phyloP scores from a whole-genome alignment of 2,888 invertebrate genomes.

The Troilus luridus region DNA sequence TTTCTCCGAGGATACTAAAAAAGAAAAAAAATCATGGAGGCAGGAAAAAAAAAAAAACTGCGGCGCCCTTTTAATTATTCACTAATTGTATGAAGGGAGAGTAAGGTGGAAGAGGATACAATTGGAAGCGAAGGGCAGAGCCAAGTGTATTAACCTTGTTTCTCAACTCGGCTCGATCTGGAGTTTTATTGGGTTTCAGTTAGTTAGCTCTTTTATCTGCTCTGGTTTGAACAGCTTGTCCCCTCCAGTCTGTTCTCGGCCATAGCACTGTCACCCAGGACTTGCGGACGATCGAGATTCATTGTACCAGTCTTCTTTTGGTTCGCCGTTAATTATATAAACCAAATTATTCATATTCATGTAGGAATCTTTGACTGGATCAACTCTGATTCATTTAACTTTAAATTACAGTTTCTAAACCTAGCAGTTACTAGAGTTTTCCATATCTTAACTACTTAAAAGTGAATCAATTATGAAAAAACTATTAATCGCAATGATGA shows the following conservation, averaged over 20 bases:
- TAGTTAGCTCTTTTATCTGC: slow-evolving; percentile 26
- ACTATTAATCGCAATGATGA: too few relatives aligned
- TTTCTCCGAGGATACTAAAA: background rate
- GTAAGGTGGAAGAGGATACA: background rate
- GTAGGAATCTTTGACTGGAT: too few relatives aligned
- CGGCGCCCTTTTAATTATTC: slow-evolving; percentile 34
- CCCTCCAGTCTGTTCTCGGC: background rate
- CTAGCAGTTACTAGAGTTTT: too few relatives aligned
- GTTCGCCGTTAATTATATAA: too few relatives aligned
- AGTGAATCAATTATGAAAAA: too few relatives aligned
- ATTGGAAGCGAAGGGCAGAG: background rate
- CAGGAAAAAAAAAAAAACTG: background rate
- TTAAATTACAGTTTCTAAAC: too few relatives aligned
- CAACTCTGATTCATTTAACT: too few relatives aligned
- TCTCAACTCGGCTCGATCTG: background rate
- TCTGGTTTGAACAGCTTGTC: background rate
- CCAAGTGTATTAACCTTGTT: slow-evolving; percentile 35
- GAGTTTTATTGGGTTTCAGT: slow-evolving; percentile 30
- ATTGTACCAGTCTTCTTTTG: background rate
- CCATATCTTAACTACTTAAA: too few relatives aligned
- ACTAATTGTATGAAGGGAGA: background rate
- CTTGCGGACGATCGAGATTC: background rate
- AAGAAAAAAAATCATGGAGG: background rate
- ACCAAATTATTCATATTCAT: too few relatives aligned
- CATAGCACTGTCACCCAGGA: background rate